phyloP scores from a whole-genome alignment of 37 sponge, comb jelly and placozoan species.

The Oopsacas minuta region DNA sequence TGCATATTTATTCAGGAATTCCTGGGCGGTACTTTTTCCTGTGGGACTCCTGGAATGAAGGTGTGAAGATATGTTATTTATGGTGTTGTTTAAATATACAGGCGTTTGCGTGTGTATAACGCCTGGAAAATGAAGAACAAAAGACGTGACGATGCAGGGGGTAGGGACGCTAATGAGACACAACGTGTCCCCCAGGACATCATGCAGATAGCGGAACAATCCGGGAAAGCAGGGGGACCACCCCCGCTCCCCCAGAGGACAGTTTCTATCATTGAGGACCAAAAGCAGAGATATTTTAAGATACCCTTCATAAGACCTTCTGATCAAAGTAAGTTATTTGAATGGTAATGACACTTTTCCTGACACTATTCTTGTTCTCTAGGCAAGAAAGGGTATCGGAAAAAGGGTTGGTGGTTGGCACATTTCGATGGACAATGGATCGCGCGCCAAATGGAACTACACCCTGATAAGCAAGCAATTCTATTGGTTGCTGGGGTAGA shows the following conservation, averaged over 20 bases:
- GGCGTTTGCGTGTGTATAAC: conserved; percentile 82
- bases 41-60: no score
- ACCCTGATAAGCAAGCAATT: conserved; percentile 61
- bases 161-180: not conserved
- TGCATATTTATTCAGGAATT: not conserved
- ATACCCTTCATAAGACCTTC: conserved; percentile 81
- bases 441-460: conserved; percentile 88
- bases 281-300: conserved; percentile 67
- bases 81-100: conserved; percentile 28
- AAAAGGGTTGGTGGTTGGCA: conserved; percentile 97
- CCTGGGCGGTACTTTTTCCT: no score
- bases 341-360: not conserved
- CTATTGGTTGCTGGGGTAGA: conserved; percentile 75
- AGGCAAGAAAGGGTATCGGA: conserved; percentile 28
- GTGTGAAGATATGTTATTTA: not conserved
- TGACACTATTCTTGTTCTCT: not conserved
- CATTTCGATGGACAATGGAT: conserved; percentile 96
- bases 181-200: not conserved
- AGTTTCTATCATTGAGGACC: conserved; percentile 20
- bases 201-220: conserved; percentile 12
- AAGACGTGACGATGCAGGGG: not conserved
- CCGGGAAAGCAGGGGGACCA: not conserved
- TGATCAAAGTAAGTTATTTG: conserved; percentile 13
- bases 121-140: conserved; percentile 86
- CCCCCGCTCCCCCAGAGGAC: conserved; percentile 23